phyloP scores from a whole-genome alignment of 2,888 invertebrate genomes.

The Drosophila prostipennis region DNA sequence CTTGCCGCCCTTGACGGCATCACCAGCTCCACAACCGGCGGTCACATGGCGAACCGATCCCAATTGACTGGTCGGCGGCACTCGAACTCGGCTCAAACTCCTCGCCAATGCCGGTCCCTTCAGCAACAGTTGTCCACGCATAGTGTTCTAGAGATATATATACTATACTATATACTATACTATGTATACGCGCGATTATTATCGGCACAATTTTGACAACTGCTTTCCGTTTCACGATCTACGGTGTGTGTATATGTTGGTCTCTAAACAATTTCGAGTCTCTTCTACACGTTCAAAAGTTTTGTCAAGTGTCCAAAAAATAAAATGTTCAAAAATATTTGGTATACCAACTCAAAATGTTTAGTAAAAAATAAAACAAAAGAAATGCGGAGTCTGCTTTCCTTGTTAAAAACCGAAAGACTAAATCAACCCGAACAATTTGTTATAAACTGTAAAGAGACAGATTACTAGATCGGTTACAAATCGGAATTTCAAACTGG shows the following conservation, averaged over 20 bases:
- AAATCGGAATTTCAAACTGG: background rate
- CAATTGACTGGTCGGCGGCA: background rate
- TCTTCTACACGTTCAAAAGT: background rate
- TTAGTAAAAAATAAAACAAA: slow-evolving; percentile 17
- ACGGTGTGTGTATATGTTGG: slow-evolving; percentile 1
- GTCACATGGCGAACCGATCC: slow-evolving; percentile 33
- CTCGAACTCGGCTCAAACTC: background rate
- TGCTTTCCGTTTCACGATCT: background rate
- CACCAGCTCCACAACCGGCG: slow-evolving; percentile 37
- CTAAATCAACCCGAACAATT: slow-evolving; percentile 15
- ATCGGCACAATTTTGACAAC: slow-evolving; percentile 2
- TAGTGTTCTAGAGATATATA: background rate
- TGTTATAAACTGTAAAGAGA: slow-evolving; percentile 2
- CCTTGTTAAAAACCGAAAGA: slow-evolving; percentile 28
- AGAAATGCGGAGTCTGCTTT: slow-evolving; percentile 12
- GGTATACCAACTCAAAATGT: background rate
- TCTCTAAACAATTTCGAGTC: slow-evolving; percentile 10
- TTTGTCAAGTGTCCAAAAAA: slow-evolving; percentile 11
- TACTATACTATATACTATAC: background rate
- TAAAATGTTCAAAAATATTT: slow-evolving; percentile 1
- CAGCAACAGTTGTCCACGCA: slow-evolving; percentile 40
- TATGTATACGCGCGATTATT: background rate
- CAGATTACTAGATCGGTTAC: slow-evolving; percentile 12
- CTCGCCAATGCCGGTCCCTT: slow-evolving; percentile 20
- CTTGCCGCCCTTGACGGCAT: slow-evolving; percentile 68